A percentile compares a stretch with the other conserved stretches of the same genome.
Evolutionary conservation across 92 coral and sea anemone genomes (phyloP).

Genomic region (Parazoanthus swiftii): DNA sequence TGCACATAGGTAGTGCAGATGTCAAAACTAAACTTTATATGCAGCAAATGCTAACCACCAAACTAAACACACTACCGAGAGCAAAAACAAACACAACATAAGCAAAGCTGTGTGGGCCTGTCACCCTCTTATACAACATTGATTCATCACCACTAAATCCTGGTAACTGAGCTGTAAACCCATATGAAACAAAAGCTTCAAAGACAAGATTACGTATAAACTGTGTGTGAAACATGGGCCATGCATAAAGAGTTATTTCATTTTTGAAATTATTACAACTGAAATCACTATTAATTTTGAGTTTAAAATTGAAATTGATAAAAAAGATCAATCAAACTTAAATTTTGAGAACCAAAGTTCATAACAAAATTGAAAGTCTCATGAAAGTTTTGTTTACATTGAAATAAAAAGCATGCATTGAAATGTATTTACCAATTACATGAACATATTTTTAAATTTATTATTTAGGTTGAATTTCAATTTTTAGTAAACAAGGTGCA

Average conservation of each 20-base stretch:
- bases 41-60: slow-evolving; percentile 23
- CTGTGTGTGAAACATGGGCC: slow-evolving; percentile 28
- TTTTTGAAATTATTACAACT: slow-evolving; percentile 21
- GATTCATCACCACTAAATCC: slow-evolving; percentile 26
- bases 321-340: too few species aligned
- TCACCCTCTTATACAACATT: slow-evolving; percentile 25
- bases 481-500: too few species aligned
- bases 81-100: slow-evolving; percentile 20
- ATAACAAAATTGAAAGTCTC: too few species aligned
- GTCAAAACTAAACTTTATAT: slow-evolving; percentile 23
- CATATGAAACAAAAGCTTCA: slow-evolving; percentile 25
- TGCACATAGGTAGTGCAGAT: slow-evolving; percentile 14
- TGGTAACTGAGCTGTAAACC: slow-evolving; percentile 27
- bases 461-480: too few species aligned
- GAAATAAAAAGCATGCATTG: too few species aligned
- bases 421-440: too few species aligned
- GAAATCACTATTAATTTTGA: slow-evolving; percentile 23
- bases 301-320: not conserved
- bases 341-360: too few species aligned
- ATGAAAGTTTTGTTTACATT: too few species aligned
- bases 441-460: too few species aligned
- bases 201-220: slow-evolving; percentile 24
- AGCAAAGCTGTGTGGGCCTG: slow-evolving; percentile 28
- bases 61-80: slow-evolving; percentile 22
- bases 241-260: slow-evolving; percentile 24